Percentiles rank a stretch among this genome's conserved stretches.
These are phyloP conservation scores for Echinometra lucunter DNA, from an alignment of 53 echinoderm and acorn worm species.

Conservation along the genomic window DNA sequence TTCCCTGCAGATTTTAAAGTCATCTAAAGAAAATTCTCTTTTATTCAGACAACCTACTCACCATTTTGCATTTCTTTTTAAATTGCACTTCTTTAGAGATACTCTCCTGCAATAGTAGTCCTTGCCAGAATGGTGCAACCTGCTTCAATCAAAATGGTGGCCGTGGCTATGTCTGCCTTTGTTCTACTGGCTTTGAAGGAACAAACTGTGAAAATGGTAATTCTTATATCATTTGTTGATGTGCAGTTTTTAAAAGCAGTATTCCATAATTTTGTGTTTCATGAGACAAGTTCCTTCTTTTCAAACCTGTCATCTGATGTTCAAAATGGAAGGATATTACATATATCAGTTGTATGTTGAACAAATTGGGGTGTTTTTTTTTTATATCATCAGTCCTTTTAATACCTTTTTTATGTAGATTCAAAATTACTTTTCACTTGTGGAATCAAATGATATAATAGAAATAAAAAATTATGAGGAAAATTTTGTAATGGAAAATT, in stretches of 20 bases:
- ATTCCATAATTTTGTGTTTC: background rate
- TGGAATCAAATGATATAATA: background rate
- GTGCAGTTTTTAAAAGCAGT: background rate
- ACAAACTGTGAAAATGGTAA: slow-evolving; percentile 67
- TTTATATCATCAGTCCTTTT: background rate
- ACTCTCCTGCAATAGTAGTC: slow-evolving; percentile 65
- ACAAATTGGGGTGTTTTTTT: background rate
- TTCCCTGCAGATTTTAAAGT: background rate
- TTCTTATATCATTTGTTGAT: background rate
- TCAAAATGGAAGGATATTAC: too few species aligned
- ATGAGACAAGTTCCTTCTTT: background rate
- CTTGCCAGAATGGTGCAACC: slow-evolving; percentile 57
- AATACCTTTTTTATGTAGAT: background rate
- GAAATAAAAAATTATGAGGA: background rate
- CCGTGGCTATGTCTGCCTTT: slow-evolving; percentile 71
- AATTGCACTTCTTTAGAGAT: slow-evolving; percentile 54
- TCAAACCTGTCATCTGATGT: background rate
- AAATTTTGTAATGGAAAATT: too few species aligned
- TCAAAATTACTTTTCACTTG: background rate
- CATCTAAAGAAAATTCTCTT: background rate
- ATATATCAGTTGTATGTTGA: too few species aligned
- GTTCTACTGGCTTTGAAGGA: slow-evolving; percentile 74
- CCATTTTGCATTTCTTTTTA: background rate
- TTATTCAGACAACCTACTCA: background rate
- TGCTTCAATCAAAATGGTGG: slow-evolving; percentile 68